Conservation (phyloP, 2,888 invertebrate genomes). For the Dicranocentrus wangi region DNA sequence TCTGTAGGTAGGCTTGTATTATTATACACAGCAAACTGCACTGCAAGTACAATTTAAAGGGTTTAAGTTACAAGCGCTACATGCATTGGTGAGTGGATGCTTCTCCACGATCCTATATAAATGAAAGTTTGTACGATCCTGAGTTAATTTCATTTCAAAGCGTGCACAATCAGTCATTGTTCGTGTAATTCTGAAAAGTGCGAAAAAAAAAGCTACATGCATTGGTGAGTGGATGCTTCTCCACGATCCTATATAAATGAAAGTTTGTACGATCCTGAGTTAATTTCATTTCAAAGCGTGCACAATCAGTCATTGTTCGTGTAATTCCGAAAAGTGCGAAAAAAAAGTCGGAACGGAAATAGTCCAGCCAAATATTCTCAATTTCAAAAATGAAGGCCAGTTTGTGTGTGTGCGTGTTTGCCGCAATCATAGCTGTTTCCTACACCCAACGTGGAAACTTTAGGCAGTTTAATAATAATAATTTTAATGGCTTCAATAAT, state of each 20-base stretch:
- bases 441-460: constrained; percentile 49
- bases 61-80: no score
- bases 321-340: no score
- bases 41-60: no score
- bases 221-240: constrained; percentile 25
- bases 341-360: no score
- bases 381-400: constrained; percentile 48
- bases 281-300: constrained; percentile 44
- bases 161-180: not conserved
- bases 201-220: no score
- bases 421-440: constrained; percentile 42
- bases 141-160: constrained; percentile 46
- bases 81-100: no score
- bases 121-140: constrained; percentile 46
- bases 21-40: no score
- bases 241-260: constrained; percentile 54
- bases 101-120: constrained; percentile 48
- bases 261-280: constrained; percentile 40
- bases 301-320: not conserved
- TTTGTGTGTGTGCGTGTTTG: constrained; percentile 54
- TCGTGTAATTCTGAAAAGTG: no score
- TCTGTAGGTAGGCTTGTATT: no score
- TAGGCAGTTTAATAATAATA: constrained; percentile 50
- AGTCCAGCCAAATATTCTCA: not conserved
- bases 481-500: constrained; percentile 33